Percentiles rank a stretch among this genome's conserved stretches.
phyloP scores from a whole-genome alignment of 2,888 invertebrate genomes.

The Thecophora atra region DNA sequence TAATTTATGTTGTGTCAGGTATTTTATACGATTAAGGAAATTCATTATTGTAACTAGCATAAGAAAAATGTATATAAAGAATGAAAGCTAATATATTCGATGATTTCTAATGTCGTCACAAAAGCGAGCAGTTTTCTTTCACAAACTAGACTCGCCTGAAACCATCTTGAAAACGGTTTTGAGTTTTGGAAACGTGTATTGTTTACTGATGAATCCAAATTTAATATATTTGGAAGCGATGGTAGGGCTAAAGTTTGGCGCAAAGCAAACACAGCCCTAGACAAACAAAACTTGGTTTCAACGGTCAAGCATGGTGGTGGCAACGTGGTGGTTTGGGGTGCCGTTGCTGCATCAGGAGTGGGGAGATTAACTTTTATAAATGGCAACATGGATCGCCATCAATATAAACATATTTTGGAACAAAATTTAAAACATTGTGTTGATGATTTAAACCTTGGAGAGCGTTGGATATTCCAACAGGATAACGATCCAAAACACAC shows the following conservation, averaged over 20 bases:
- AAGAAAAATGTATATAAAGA: too few relatives aligned
- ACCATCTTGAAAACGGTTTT: too few relatives aligned
- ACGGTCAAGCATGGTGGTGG: constrained; percentile 54
- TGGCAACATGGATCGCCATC: constrained; percentile 45
- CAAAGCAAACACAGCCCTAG: constrained; percentile 43
- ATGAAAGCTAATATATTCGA: too few relatives aligned
- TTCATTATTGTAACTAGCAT: too few relatives aligned
- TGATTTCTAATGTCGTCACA: too few relatives aligned
- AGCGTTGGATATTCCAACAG: constrained; percentile 38
- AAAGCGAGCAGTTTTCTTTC: too few relatives aligned
- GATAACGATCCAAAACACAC: constrained; percentile 39
- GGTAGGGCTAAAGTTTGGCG: constrained; percentile 27
- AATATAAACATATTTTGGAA: constrained; percentile 43
- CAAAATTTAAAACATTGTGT: constrained; percentile 38
- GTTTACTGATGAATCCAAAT: constrained; percentile 50
- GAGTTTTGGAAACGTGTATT: constrained; percentile 46
- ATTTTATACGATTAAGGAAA: too few relatives aligned
- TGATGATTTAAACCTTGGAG: constrained; percentile 34
- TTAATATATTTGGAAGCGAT: constrained; percentile 43
- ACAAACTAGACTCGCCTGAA: too few relatives aligned
- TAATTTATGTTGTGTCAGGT: too few relatives aligned
- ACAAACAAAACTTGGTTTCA: constrained; percentile 42
- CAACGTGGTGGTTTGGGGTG: constrained; percentile 50
- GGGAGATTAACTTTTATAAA: constrained; percentile 45
- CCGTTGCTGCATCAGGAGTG: constrained; percentile 35